phyloP scores from a whole-genome alignment of 2,797 vertebrate genomes.

The Rhyacichthys aspro region DNA sequence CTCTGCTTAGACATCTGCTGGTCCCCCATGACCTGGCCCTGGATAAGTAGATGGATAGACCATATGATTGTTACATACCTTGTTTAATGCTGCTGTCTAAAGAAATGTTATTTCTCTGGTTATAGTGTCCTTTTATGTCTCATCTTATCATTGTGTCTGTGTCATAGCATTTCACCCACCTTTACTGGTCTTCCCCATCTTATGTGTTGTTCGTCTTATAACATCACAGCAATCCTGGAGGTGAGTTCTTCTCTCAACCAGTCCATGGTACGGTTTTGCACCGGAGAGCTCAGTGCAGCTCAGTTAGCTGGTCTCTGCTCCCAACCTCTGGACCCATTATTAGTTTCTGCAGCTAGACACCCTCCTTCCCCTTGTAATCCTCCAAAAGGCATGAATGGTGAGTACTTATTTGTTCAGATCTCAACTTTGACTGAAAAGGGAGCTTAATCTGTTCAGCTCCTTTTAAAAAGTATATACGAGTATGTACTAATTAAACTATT shows the following conservation, averaged over 20 bases:
- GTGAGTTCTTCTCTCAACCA: constrained; percentile 81
- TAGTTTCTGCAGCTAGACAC: constrained; percentile 73
- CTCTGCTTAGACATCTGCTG: too few relatives aligned
- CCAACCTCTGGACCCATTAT: constrained; percentile 81
- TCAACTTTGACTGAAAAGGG: constrained; percentile 6
- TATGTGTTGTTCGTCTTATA: constrained; percentile 4
- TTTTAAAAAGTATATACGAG: background rate
- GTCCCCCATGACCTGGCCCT: too few relatives aligned
- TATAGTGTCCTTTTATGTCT: background rate
- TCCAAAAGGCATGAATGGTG: constrained; percentile 87
- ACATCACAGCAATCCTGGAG: constrained; percentile 82
- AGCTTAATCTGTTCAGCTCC: background rate
- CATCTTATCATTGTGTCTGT: background rate
- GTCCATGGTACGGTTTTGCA: constrained; percentile 85
- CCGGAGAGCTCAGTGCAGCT: constrained; percentile 77
- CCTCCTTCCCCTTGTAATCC: constrained; percentile 65
- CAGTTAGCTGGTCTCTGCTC: constrained; percentile 68
- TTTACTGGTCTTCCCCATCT: background rate
- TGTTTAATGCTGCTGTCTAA: background rate
- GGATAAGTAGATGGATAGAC: too few relatives aligned
- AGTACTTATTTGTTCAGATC: constrained; percentile 32
- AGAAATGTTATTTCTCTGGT: constrained; percentile 1
- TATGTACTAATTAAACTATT: background rate
- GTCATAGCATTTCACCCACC: too few relatives aligned
- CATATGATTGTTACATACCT: too few relatives aligned